phyloP scores from a whole-genome alignment of 2,113 vertebrate species.

The Equus quagga region DNA sequence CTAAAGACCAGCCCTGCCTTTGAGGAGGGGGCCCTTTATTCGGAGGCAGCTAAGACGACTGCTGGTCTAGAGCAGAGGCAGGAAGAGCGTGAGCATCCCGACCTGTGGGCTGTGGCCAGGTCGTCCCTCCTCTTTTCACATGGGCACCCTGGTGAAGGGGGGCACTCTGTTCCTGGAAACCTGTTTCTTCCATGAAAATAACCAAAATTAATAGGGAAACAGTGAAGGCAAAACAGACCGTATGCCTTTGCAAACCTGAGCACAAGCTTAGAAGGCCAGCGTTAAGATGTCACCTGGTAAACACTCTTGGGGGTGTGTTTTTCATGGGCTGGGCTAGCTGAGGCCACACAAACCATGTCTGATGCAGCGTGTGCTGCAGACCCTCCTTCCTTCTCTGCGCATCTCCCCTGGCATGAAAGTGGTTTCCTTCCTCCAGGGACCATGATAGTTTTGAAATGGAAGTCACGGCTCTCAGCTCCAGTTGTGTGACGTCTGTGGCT shows the following conservation, averaged over 20 bases:
- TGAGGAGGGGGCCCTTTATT: background rate
- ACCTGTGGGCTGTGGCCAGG: background rate
- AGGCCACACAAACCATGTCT: background rate
- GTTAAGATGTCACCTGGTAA: background rate
- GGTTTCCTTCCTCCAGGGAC: background rate
- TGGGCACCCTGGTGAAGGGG: background rate
- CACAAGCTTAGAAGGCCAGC: too few species aligned
- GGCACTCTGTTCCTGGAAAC: background rate
- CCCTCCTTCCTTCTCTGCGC: background rate
- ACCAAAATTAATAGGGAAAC: background rate
- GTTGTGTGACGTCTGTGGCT: background rate
- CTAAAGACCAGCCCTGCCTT: background rate
- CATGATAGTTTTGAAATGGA: background rate
- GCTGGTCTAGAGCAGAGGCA: background rate
- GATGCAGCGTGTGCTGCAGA: fast-evolving
- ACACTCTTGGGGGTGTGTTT: background rate
- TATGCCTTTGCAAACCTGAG: background rate
- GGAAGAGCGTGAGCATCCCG: background rate
- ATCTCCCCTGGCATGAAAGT: background rate
- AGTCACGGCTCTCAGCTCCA: background rate
- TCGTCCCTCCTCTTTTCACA: background rate
- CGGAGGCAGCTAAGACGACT: background rate
- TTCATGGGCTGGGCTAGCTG: background rate
- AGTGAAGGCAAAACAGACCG: background rate
- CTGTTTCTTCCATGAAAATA: background rate